Conservation (phyloP, 2,113 vertebrate genomes). For the Pitta sordida region DNA sequence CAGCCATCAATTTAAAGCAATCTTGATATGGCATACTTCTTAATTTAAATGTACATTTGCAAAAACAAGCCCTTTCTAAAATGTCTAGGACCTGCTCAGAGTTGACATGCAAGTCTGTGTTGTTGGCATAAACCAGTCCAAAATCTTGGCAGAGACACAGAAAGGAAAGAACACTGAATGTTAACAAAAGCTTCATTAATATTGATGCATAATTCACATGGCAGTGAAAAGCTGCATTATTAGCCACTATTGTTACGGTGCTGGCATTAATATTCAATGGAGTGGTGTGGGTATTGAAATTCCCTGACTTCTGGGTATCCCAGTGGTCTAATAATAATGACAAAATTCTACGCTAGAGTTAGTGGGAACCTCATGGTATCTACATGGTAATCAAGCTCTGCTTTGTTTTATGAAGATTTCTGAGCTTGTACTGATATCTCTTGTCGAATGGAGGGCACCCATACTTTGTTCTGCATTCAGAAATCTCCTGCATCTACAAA, state of each 20-base stretch:
- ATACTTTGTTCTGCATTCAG: neutral
- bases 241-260: conserved; percentile 61
- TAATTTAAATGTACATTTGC: conserved; percentile 29
- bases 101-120: conserved; percentile 29
- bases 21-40: neutral
- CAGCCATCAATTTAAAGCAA: neutral
- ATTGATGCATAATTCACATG: conserved; percentile 68
- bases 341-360: neutral
- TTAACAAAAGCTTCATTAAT: conserved; percentile 71
- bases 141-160: conserved; percentile 47
- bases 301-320: conserved; percentile 40
- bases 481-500: neutral
- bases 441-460: neutral
- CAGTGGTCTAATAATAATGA: conserved; percentile 13
- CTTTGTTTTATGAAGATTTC: conserved; percentile 5
- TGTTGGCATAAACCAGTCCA: conserved; percentile 43
- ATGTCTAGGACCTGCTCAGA: conserved; percentile 3
- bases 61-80: conserved; percentile 27
- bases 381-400: neutral
- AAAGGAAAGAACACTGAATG: conserved; percentile 26
- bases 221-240: conserved; percentile 58
- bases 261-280: conserved; percentile 66
- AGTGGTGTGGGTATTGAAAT: conserved; percentile 33
- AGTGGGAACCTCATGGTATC: neutral
- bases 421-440: neutral